Base-by-base conservation (phyloP, 35 echinoderm and acorn worm species). In the Eucidaris tribuloides region DNA sequence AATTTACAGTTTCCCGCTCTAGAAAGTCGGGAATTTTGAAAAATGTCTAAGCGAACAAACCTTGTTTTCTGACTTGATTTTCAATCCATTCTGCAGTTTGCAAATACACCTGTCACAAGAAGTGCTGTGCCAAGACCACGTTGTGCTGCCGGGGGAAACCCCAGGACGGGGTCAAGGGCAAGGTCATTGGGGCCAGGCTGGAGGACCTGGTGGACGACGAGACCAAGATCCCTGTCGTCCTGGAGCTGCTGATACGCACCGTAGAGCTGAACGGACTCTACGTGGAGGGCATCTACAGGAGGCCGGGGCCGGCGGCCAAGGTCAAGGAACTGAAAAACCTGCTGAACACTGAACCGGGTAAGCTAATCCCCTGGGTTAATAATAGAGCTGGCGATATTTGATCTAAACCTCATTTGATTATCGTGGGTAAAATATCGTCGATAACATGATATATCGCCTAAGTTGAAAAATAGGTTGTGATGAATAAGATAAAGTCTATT, bases 91-190 rank as follows among this genome's bases (percentile, higher is more conserved):
- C 45, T 42, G 27, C 79, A 96, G 94, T 89, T 27, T 97, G 94
- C 56, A 97, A 97, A 77, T 92, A 92, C 79, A 84, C 86, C 3
- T 83, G 84, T 37, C 94, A 97, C 50, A 97, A 97, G 79, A 97
- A 97, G 52, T 97, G 94, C 71, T 85, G 78, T 38, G 82, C 85
- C 45, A 97, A 92, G 76, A 78, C 81, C 1, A 28, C 56, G 4
- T 43, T 24, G 30, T 41, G 71, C 19, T 97, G 94, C 82, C 83
- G 85, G 37, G 94, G 89, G 5, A 85, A 89, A 59, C 61, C 81
- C 22, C 77, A 60, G 23, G 82, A 84, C 14, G 33, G 74, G 30
- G 77, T 89, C 4, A 90, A 89, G 46, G 93, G 86, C 38, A 62
- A 78, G 13, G 83, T 97, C 17, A 89, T 97, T 79, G 89, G 91